Evolutionary conservation across 2,113 vertebrate species (phyloP).

Genomic region (Nothoprocta pentlandii): DNA sequence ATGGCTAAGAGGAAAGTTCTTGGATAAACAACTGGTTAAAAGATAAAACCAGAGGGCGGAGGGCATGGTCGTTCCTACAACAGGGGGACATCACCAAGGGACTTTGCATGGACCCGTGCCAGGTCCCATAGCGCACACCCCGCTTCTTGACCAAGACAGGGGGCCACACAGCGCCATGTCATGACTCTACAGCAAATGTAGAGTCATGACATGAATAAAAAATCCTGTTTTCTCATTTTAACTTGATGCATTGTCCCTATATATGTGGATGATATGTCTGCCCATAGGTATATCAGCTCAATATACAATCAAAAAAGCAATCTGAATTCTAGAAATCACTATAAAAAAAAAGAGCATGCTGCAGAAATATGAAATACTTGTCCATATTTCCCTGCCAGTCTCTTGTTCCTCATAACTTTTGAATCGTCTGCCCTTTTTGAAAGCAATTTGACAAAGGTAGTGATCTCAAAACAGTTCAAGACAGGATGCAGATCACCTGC

Average conservation of each 20-base stretch:
- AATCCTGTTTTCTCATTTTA: background rate
- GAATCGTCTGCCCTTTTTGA: background rate
- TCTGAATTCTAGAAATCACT: background rate
- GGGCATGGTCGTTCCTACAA: background rate
- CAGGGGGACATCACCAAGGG: background rate
- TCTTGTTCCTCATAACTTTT: background rate
- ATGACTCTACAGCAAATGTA: background rate
- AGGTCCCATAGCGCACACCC: background rate
- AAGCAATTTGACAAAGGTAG: background rate
- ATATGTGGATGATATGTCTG: background rate
- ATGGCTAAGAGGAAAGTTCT: background rate
- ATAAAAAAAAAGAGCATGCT: background rate
- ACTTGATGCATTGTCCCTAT: background rate
- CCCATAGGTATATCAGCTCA: background rate
- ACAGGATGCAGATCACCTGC: background rate
- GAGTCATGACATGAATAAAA: background rate
- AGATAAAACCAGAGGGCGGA: constrained; percentile 21
- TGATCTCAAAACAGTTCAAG: background rate
- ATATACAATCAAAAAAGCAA: background rate
- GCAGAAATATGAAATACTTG: background rate
- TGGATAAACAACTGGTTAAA: constrained; percentile 39
- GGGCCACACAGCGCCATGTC: background rate
- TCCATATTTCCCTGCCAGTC: background rate
- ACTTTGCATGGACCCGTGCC: background rate
- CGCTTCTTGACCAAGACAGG: background rate